Conservation (phyloP, 2,113 vertebrate genomes). For the Talpa occidentalis region DNA sequence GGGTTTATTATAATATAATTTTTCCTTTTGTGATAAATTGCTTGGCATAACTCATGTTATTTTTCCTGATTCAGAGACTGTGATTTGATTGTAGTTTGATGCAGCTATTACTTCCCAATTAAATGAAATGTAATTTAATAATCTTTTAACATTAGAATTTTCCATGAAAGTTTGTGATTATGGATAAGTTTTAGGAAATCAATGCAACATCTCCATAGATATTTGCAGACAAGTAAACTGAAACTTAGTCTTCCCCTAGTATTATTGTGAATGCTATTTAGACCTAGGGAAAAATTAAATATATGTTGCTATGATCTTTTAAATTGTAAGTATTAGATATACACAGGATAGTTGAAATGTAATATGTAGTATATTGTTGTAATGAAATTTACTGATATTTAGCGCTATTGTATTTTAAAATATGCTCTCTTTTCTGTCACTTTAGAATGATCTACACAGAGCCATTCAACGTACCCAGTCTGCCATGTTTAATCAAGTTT, state of each 20-base stretch:
- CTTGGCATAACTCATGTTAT: background rate
- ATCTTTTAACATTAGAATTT: conserved; percentile 3
- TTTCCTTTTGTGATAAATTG: background rate
- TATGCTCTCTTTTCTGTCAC: conserved; percentile 54
- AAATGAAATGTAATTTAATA: background rate
- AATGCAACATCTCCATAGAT: background rate
- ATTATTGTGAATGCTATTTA: background rate
- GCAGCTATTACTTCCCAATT: background rate
- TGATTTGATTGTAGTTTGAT: background rate
- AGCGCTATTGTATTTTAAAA: background rate
- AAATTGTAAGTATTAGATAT: background rate
- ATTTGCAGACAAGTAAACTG: background rate
- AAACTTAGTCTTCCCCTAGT: background rate
- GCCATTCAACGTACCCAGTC: conserved; percentile 92
- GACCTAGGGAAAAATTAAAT: background rate
- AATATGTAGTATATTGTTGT: background rate
- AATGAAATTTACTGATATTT: background rate
- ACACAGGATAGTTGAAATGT: background rate
- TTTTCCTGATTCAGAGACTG: background rate
- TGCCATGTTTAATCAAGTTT: conserved; percentile 93
- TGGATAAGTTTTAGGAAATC: background rate
- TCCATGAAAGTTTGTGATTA: background rate
- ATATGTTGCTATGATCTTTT: background rate
- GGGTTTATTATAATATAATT: background rate
- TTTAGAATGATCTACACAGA: conserved; percentile 92